phyloP scores from a whole-genome alignment of 2,797 vertebrate genomes.

The Apogon talboti region DNA sequence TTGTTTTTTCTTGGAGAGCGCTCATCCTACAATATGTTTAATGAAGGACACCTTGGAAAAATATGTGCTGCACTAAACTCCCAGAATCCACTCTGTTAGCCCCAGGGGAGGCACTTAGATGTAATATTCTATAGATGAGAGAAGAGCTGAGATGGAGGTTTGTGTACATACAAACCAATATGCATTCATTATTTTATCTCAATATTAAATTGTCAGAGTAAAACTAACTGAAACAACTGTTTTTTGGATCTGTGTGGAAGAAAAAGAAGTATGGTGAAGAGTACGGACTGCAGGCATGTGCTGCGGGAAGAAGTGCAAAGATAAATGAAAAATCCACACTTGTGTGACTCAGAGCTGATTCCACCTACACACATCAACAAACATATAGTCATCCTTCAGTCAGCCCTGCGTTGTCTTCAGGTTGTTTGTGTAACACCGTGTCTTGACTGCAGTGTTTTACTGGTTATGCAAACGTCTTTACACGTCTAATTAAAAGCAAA shows the following conservation, averaged over 20 bases:
- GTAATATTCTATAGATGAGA: conserved; percentile 32
- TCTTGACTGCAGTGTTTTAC: conserved; percentile 15
- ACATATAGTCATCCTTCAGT: conserved; percentile 33
- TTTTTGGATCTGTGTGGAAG: background rate
- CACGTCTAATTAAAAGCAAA: too few relatives aligned
- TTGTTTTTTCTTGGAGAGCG: conserved; percentile 12
- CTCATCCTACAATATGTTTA: conserved; percentile 31
- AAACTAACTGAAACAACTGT: background rate
- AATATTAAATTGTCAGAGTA: background rate
- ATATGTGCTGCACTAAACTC: conserved; percentile 37
- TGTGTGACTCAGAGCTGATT: conserved; percentile 48
- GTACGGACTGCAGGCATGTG: conserved; percentile 18
- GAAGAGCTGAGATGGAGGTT: conserved; percentile 16
- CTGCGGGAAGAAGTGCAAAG: conserved; percentile 34
- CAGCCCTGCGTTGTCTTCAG: conserved; percentile 6
- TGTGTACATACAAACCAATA: background rate
- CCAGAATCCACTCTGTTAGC: conserved; percentile 43
- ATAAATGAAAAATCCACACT: conserved; percentile 46
- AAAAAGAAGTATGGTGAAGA: background rate
- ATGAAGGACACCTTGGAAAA: conserved; percentile 53
- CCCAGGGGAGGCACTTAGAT: conserved; percentile 28
- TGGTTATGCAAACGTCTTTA: background rate
- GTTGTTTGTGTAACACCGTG: conserved; percentile 24
- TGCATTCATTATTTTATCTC: conserved; percentile 14
- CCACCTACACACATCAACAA: conserved; percentile 40